A percentile compares a stretch with the other conserved stretches of the same genome.
These are phyloP conservation scores for Pristionchus fissidentatus DNA, from an alignment of 2,888 invertebrate genomes.

Conservation along the genomic window DNA sequence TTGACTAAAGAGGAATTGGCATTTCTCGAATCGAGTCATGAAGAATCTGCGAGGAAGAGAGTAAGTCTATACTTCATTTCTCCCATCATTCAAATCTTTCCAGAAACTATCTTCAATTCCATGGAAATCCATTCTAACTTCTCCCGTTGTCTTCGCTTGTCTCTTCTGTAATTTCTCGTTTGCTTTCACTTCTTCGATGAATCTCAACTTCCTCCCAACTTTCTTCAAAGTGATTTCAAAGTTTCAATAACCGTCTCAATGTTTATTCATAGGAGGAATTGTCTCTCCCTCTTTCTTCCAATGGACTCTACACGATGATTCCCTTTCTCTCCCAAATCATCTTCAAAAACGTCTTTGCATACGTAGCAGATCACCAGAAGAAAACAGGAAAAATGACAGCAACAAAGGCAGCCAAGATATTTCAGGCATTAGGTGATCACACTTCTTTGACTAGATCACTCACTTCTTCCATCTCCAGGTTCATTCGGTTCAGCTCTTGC, in stretches of 20 bases:
- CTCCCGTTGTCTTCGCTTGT: slow-evolving; percentile 1
- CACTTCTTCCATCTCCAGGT: background rate
- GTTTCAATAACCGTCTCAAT: background rate
- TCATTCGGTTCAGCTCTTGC: slow-evolving; percentile 17
- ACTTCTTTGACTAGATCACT: background rate
- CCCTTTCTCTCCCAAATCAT: slow-evolving; percentile 38
- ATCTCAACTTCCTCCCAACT: slow-evolving; percentile 22
- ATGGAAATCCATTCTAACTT: background rate
- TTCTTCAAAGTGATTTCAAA: background rate
- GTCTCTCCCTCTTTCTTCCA: slow-evolving; percentile 25
- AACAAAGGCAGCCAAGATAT: slow-evolving; percentile 27
- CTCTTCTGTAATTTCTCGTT: slow-evolving; percentile 29
- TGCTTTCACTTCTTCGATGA: slow-evolving; percentile 19
- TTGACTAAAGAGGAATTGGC: background rate
- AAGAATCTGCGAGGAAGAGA: background rate
- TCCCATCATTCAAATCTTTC: background rate
- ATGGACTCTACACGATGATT: slow-evolving; percentile 31
- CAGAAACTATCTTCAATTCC: background rate
- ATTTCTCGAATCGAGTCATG: slow-evolving; percentile 21
- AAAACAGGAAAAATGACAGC: background rate
- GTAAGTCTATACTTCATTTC: background rate
- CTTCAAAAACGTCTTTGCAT: slow-evolving; percentile 43
- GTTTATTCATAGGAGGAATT: slow-evolving; percentile 9
- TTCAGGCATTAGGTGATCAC: slow-evolving; percentile 30
- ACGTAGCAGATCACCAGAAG: slow-evolving; percentile 21